phyloP scores from a whole-genome alignment of 2,888 invertebrate species.

The Drosophila percnosoma region DNA sequence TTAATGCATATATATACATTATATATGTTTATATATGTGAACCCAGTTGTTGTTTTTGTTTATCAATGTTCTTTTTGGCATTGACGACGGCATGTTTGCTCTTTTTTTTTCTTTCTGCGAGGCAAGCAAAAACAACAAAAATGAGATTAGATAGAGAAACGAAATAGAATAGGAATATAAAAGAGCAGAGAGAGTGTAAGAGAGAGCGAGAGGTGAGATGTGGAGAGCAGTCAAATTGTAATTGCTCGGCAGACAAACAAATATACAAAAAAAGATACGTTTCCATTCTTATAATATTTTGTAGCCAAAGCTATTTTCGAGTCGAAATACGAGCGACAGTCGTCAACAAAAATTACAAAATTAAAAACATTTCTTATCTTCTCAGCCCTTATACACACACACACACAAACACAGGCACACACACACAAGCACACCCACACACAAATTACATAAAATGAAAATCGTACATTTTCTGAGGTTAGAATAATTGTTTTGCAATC shows the following conservation, averaged over 20 bases:
- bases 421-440: not conserved
- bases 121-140: conserved; percentile 55
- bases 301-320: conserved; percentile 13
- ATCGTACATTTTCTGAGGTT: conserved; percentile 2
- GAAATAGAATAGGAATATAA: conserved; percentile 10
- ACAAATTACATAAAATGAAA: conserved; percentile 41
- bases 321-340: not conserved
- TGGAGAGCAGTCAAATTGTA: conserved; percentile 1
- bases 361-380: conserved; percentile 29
- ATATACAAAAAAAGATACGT: not conserved
- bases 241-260: not conserved
- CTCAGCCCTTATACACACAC: not conserved
- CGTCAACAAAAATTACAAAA: conserved; percentile 18
- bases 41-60: conserved; percentile 19
- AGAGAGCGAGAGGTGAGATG: not conserved
- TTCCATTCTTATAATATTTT: conserved; percentile 6
- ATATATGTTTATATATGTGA: not conserved
- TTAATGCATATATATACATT: not conserved
- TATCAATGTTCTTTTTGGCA: conserved; percentile 63
- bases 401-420: not conserved
- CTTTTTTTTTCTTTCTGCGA: conserved; percentile 39
- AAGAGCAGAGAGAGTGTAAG: conserved; percentile 12
- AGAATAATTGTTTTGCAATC: conserved; percentile 3
- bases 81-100: conserved; percentile 44
- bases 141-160: conserved; percentile 66